Evolutionary conservation across 2,888 invertebrate genomes (phyloP), one percentile per base, ranked within the genome.

Genomic region (Eremobia ochroleuca): DNA sequence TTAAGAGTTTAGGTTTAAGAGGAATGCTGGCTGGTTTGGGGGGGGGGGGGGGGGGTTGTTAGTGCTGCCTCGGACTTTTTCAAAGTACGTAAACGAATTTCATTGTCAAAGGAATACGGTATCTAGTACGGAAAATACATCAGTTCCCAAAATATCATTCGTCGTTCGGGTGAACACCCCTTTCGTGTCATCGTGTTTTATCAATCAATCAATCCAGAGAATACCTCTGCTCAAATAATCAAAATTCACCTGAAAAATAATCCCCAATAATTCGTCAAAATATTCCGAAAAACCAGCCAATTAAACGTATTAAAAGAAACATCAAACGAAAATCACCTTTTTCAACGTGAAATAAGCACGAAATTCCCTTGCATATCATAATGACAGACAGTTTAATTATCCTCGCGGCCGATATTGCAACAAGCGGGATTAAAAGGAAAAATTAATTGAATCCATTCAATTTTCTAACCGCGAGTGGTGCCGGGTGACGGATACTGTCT

Each of bases 361-460:
- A 85, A 71, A 85, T 40, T 89, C 83, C 73, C 80, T 77, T 81
- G 85, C 81, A 76, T 55, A 62, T 77, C 79, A 82, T 86, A 83
- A 88, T 89, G 89, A 89, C 85, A 79, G 89, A 87, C 88, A 89
- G 85, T 85, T 89, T 89, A 89, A 89, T 89, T 89, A 89, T 85
- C 88, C 78, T 71, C 81, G 78, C 71, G 79, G 85, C 87, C 84
- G 87, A 89, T 89, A 89, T 87, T 88, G 90, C 89, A 91, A 88
- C 91, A 90, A 89, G 85, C 86, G 85, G 81, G 88, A 91, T 91
- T 91, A 90, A 93, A 93, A 91, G 90, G 92, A 92, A 93, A 94
- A 94, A 94, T 94, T 94, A 94, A 95, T 95, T 94, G 94, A 94
- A 94, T 91, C 91, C 92, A 92, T 92, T 93, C 92, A 92, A 93